A percentile compares a stretch with the other conserved stretches of the same genome.
These are phyloP conservation scores for Callyntrura sp. DNA, from an alignment of 2,888 invertebrate species.

Conservation along the genomic window DNA sequence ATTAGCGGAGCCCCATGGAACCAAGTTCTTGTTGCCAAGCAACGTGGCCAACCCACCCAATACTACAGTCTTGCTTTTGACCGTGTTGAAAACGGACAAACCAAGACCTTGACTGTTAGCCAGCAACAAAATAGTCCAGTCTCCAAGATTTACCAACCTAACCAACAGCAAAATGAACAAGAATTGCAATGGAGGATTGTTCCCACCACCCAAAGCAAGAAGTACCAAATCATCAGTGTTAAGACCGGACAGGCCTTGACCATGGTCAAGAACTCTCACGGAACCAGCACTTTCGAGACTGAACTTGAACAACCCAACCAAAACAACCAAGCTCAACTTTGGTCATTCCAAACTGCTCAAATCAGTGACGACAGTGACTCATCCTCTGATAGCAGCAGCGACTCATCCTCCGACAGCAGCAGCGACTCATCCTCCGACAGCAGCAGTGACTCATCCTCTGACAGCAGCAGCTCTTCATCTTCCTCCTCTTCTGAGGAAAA, in stretches of 20 bases:
- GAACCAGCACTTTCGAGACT: conserved; percentile 47
- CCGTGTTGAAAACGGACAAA: conserved; percentile 34
- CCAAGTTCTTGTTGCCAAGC: conserved; percentile 59
- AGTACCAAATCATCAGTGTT: conserved; percentile 56
- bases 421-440: conserved; percentile 33
- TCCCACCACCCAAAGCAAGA: conserved; percentile 44
- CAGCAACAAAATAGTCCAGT: conserved; percentile 24
- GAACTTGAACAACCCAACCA: conserved; percentile 57
- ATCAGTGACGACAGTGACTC: conserved; percentile 17
- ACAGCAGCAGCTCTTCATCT: conserved; percentile 50
- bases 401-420: not conserved
- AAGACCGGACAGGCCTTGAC: conserved; percentile 45
- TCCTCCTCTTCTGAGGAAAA: conserved; percentile 62
- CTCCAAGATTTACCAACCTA: conserved; percentile 24
- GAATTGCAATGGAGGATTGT: conserved; percentile 55
- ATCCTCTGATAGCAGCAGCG: conserved; percentile 3
- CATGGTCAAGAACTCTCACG: conserved; percentile 49
- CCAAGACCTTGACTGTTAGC: conserved; percentile 41
- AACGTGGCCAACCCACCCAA: conserved; percentile 3
- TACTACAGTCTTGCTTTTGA: conserved; percentile 62
- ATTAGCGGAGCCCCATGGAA: conserved; percentile 33
- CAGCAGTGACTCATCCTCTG: conserved; percentile 32
- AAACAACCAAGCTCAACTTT: conserved; percentile 59
- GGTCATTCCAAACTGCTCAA: conserved; percentile 43
- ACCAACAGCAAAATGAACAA: conserved; percentile 19